Evolutionary conservation across 2,113 vertebrate species (phyloP), one percentile per base, ranked within the genome.

Genomic region (Cyanistes caeruleus): DNA sequence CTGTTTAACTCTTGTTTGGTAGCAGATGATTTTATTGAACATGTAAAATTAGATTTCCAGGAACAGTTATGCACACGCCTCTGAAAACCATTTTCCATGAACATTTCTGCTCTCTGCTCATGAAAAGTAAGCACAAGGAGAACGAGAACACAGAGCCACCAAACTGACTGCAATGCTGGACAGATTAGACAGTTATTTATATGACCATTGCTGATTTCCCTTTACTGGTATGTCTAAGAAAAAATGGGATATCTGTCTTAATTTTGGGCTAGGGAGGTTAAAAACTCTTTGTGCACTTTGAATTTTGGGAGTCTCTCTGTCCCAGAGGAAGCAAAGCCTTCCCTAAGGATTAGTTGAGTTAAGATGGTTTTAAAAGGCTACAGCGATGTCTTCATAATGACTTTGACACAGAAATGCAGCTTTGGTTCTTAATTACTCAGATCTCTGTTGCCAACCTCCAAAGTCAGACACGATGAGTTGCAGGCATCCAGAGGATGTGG

Each of bases 11-110:
- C 60, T 88, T 90, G 44, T 75, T 72, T 41, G 49, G 76, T 46
- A 79, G 80, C 49, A 58, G 58, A 93, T 81, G 77, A 85, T 90
- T 93, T 81, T 93, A 84, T 60, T 89, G 90, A 87, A 96, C 82
- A 86, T 3, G 1, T 92, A 92, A 93, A 94, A 94, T 94, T 95
- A 94, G 88, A 89, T 84, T 97, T 96, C 96, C 90, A 89, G 92
- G 93, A 96, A 96, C 58, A 89, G 76, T 81, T 93, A 39, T 58
- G 56, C 21, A 8, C n/a, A 62, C 7, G 86, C 41, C 52, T 75
- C 65, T 82, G 73, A 94, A 94, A 93, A 48, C 60, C 44, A 69
- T 96, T 96, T 96, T 84, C 96, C 85, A 84, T 92, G 76, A 95
- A 92, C 41, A 46, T 86, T 94, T 94, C 86, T 90, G 44, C 64